phyloP scores from a whole-genome alignment of 2,797 vertebrate species.

The Botia almorhae region DNA sequence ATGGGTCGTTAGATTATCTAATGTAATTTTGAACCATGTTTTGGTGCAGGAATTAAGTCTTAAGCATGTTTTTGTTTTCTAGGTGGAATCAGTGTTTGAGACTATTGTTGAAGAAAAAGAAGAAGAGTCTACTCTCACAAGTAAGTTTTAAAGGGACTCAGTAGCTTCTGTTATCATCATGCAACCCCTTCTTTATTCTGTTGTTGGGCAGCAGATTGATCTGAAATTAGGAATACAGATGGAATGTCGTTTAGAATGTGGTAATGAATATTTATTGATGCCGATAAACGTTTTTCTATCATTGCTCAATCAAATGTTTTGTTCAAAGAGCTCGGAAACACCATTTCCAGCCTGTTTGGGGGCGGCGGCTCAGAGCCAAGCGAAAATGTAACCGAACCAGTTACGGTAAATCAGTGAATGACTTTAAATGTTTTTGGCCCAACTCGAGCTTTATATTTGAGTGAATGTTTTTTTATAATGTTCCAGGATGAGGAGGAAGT shows the following conservation, averaged over 20 bases:
- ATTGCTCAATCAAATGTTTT: background rate
- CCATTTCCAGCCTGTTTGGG: constrained; percentile 96
- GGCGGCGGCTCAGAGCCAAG: constrained; percentile 82
- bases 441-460: background rate
- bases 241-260: fast-evolving
- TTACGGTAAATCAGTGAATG: constrained; percentile 80
- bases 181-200: too few relatives aligned
- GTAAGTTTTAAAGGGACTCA: constrained; percentile 69
- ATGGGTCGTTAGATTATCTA: background rate
- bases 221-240: background rate
- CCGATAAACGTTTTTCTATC: background rate
- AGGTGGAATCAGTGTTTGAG: constrained; percentile 98
- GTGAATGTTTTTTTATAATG: background rate
- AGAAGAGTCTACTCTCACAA: constrained; percentile 95
- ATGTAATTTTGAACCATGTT: background rate
- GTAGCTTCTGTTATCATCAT: too few relatives aligned
- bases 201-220: background rate
- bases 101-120: constrained; percentile 90
- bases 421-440: background rate
- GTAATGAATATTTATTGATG: background rate
- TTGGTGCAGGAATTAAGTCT: background rate
- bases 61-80: constrained; percentile 5
- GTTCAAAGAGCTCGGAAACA: constrained; percentile 90
- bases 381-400: constrained; percentile 84
- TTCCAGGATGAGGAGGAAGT: constrained; percentile 91